phyloP scores from a whole-genome alignment of 2,888 invertebrate genomes.

The Xylota sylvarum region DNA sequence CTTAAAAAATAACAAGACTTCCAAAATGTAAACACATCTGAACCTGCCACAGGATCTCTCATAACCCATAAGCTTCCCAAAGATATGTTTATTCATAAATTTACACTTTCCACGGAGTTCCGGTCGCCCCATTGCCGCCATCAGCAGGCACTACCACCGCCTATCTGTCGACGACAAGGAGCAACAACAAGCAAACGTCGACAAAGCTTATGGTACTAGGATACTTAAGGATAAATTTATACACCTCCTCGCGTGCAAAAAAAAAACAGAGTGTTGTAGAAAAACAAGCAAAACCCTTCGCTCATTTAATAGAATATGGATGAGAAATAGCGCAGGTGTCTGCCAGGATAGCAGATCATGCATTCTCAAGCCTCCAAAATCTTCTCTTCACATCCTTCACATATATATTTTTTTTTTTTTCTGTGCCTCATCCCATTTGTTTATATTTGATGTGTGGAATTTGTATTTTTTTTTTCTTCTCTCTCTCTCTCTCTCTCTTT shows the following conservation, averaged over 20 bases:
- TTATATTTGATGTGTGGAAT: conserved; percentile 68
- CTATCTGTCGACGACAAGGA: conserved; percentile 53
- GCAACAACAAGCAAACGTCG: conserved; percentile 41
- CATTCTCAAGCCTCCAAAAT: conserved; percentile 52
- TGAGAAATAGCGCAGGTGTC: conserved; percentile 75
- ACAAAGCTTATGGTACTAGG: conserved; percentile 41
- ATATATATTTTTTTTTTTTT: neutral
- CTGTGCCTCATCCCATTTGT: conserved; percentile 59
- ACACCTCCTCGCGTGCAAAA: conserved; percentile 10
- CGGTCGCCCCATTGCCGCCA: conserved; percentile 49
- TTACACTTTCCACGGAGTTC: conserved; percentile 59
- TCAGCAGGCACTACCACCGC: conserved; percentile 45
- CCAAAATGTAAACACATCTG: conserved; percentile 66
- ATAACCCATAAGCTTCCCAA: conserved; percentile 63
- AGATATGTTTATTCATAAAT: conserved; percentile 75
- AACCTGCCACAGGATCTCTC: conserved; percentile 56
- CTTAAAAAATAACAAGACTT: conserved; percentile 48
- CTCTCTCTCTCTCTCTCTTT: no score
- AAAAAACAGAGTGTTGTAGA: conserved; percentile 23
- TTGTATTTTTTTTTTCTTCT: conserved; percentile 27
- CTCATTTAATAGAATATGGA: conserved; percentile 75
- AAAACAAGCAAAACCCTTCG: conserved; percentile 52
- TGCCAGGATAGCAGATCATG: conserved; percentile 62
- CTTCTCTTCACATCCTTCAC: conserved; percentile 39
- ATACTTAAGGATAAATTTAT: conserved; percentile 56